Evolutionary conservation across 2,888 invertebrate genomes (phyloP), one percentile per base, ranked within the genome.

Genomic region (Mesopsocus fuscifrons): DNA sequence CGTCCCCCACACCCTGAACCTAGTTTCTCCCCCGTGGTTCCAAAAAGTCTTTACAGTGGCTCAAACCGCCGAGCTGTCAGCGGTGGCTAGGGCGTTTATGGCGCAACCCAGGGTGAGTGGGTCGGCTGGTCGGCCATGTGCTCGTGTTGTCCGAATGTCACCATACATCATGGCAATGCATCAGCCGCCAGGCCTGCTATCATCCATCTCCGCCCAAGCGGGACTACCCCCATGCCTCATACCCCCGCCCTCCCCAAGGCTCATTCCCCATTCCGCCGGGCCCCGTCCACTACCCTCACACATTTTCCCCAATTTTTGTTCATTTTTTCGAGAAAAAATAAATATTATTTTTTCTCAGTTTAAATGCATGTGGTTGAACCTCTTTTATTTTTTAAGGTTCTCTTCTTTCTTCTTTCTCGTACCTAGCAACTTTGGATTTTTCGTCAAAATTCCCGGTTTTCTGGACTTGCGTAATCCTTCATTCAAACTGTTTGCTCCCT

Each of bases 81-180:
- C 38, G 38, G 38, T 38, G 13, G 38, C 38, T 21, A 38, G 38
- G 38, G 38, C 38, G 38, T 38, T 38, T 21, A 82, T 82, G 82
- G 81, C 82, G 74, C 81, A 81, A 76, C 80, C 81, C 74, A 77
- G 81, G 80, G 82, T 81, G 77, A 69, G 78, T 72, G 46, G 9
- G 33, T 47, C 26, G 47, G 52, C n/a, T n/a, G n/a, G n/a, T n/a
- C n/a, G n/a, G 20, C 38, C 38, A 38, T 38, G 38, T 38, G 38
- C 17, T 20, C 38, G 45, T 49, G 49, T 49, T 49, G 47, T 46
- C 41, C 44, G 44, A 42, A 40, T 47, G 49, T 49, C 49, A 46
- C 47, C 47, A 49, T 49, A 45, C 46, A 49, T 49, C 49, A 49
- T 26, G 26, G 26, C 11, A 26, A 26, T 26, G 26, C 26, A 9